Conservation (phyloP, 2,888 invertebrate genomes). For the Hyppa rectilinea region DNA sequence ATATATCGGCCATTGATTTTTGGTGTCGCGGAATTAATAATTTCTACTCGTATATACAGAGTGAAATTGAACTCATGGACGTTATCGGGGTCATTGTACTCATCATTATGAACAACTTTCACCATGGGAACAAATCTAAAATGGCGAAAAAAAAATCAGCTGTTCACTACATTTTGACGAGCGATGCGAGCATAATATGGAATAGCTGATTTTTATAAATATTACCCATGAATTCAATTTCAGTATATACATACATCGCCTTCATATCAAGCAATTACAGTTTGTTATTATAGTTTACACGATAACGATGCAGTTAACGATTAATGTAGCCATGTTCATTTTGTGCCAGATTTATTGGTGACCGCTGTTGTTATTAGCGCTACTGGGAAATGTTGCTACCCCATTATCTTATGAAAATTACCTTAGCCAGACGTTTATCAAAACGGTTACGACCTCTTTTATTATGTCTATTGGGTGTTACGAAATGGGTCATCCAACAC, state of each 20-base stretch:
- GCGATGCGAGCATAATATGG: too few species aligned
- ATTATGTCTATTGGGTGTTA: not conserved
- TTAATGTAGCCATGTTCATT: not conserved
- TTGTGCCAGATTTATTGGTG: not conserved
- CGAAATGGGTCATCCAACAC: not conserved
- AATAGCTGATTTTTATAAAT: too few species aligned
- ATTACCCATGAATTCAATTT: too few species aligned
- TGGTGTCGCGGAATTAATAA: not conserved
- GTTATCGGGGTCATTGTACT: too few species aligned
- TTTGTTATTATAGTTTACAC: not conserved
- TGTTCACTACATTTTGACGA: too few species aligned
- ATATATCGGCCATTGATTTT: conserved; percentile 14
- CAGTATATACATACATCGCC: too few species aligned
- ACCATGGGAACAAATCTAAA: too few species aligned
- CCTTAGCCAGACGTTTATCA: not conserved
- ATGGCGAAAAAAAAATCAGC: too few species aligned
- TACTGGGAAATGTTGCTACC: not conserved
- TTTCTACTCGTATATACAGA: too few species aligned
- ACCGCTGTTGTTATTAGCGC: not conserved
- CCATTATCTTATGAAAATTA: not conserved
- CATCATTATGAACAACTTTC: too few species aligned
- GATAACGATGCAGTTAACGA: not conserved
- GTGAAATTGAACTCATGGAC: too few species aligned
- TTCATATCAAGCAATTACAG: not conserved
- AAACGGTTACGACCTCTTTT: not conserved